phyloP scores from a whole-genome alignment of 2,797 vertebrate genomes.

The Bufotes viridis region DNA sequence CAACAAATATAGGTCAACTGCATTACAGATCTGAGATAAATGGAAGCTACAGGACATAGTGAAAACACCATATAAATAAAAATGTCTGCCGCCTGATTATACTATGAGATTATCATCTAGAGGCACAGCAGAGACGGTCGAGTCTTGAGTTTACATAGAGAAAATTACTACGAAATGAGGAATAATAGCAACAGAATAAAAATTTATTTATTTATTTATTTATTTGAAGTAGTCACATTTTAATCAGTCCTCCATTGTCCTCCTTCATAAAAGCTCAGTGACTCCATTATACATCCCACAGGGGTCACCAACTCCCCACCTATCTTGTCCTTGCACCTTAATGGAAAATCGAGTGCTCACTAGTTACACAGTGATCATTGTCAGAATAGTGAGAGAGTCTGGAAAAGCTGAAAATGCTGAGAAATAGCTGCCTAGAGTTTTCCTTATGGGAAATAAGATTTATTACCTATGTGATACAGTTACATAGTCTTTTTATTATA shows the following conservation, averaged over 20 bases:
- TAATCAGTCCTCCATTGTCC: too few species aligned
- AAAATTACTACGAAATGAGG: background rate
- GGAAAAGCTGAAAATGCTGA: background rate
- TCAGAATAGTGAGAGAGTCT: too few species aligned
- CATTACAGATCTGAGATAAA: background rate
- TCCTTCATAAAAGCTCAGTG: too few species aligned
- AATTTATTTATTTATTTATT: background rate
- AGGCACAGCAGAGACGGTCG: background rate
- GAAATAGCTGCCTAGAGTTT: background rate
- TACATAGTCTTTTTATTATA: too few species aligned
- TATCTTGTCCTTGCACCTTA: background rate
- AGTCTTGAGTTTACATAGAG: background rate
- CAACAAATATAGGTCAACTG: slow-evolving; percentile 30
- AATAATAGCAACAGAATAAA: background rate
- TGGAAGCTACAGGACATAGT: background rate
- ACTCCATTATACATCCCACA: background rate
- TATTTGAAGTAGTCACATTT: too few species aligned
- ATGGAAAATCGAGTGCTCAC: background rate
- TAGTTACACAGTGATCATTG: too few species aligned
- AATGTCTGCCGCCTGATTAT: background rate
- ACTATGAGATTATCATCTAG: background rate
- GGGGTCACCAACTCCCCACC: background rate
- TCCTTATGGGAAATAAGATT: too few species aligned
- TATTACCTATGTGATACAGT: too few species aligned
- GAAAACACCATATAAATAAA: slow-evolving; percentile 18